phyloP scores from a whole-genome alignment of 2,888 invertebrate genomes.

The Drosophila histrio region DNA sequence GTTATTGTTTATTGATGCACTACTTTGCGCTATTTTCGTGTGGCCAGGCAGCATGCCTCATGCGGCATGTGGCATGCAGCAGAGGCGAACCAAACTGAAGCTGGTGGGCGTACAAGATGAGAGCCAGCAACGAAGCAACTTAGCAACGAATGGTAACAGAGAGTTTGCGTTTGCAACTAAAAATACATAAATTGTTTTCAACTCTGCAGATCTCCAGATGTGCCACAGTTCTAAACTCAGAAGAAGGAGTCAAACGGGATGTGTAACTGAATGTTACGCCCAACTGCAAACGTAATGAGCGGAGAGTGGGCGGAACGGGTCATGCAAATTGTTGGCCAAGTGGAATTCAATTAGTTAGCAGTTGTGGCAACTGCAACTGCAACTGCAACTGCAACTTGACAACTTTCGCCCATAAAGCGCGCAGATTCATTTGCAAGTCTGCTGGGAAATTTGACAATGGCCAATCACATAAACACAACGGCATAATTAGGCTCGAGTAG shows the following conservation, averaged over 20 bases:
- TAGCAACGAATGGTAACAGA: conserved; percentile 15
- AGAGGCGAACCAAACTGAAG: conserved; percentile 51
- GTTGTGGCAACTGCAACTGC: conserved; percentile 15
- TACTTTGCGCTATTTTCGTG: conserved; percentile 79
- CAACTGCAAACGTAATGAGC: conserved; percentile 51
- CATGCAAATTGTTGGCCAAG: conserved; percentile 53
- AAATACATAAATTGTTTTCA: conserved; percentile 63
- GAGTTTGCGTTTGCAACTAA: conserved; percentile 49
- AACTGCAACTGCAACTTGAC: conserved; percentile 30
- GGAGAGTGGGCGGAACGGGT: conserved; percentile 22
- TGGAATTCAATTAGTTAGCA: conserved; percentile 55
- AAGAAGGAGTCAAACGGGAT: background rate
- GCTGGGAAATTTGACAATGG: conserved; percentile 52
- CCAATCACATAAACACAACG: conserved; percentile 60
- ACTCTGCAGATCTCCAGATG: conserved; percentile 44
- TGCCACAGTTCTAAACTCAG: conserved; percentile 1
- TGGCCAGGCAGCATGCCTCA: conserved; percentile 52
- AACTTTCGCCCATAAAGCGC: conserved; percentile 68
- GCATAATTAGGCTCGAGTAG: conserved; percentile 54
- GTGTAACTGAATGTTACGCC: conserved; percentile 17
- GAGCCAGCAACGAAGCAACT: conserved; percentile 38
- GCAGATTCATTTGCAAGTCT: conserved; percentile 40
- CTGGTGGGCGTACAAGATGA: conserved; percentile 64
- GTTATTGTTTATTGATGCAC: conserved; percentile 79
- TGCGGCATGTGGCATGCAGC: conserved; percentile 39